A percentile compares a stretch with the other conserved stretches of the same genome.
phyloP scores from a whole-genome alignment of 2,797 vertebrate genomes.

The Coendou prehensilis region DNA sequence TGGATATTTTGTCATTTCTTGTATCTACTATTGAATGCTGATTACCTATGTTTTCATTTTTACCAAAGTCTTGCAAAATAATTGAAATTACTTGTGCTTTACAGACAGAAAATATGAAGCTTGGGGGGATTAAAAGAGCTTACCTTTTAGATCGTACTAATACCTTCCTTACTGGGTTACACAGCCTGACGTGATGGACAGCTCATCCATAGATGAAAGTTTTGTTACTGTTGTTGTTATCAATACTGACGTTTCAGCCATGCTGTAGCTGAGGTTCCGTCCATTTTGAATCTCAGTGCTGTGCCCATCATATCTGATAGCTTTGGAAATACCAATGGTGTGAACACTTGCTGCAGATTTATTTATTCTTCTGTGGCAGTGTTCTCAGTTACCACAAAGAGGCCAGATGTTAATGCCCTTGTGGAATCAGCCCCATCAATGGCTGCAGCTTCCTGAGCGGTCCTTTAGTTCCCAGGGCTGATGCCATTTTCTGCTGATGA shows the following conservation, averaged over 20 bases:
- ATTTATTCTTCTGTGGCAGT: not conserved
- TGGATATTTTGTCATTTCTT: not conserved
- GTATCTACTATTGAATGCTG: not conserved
- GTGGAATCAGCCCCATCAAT: not conserved
- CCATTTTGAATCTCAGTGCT: not conserved
- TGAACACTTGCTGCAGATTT: not conserved
- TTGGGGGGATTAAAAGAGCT: slow-evolving; percentile 20
- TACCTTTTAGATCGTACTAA: not conserved
- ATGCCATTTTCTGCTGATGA: slow-evolving; percentile 39
- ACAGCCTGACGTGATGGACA: too few relatives aligned
- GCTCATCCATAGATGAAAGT: not conserved
- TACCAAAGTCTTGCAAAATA: not conserved
- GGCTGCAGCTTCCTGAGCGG: slow-evolving; percentile 32
- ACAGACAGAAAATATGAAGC: not conserved
- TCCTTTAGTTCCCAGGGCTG: not conserved
- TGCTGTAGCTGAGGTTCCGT: not conserved
- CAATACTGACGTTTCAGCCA: not conserved
- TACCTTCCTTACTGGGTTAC: not conserved
- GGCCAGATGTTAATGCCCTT: slow-evolving; percentile 47
- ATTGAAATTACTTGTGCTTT: slow-evolving; percentile 33
- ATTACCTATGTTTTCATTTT: slow-evolving; percentile 16
- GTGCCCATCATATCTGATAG: not conserved
- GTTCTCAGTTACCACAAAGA: not conserved
- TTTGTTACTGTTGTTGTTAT: not conserved
- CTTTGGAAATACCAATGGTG: not conserved